phyloP scores from a whole-genome alignment of 2,797 vertebrate species.

The Coccyzus lansbergi region DNA sequence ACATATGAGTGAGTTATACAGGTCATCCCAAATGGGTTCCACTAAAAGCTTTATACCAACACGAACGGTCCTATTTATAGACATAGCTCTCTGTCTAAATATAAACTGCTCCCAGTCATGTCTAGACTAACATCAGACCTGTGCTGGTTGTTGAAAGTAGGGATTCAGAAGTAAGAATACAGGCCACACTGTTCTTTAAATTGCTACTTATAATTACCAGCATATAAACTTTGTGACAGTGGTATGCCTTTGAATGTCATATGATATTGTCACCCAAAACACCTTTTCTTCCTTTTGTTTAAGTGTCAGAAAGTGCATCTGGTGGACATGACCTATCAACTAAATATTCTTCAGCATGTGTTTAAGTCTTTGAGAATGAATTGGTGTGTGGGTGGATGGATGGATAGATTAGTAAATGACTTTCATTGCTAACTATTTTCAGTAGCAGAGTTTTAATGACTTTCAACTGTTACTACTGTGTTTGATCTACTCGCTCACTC shows the following conservation, averaged over 20 bases:
- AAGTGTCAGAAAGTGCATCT: neutral
- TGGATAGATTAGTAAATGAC: constrained; percentile 6
- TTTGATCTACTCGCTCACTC: constrained; percentile 45
- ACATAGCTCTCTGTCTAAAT: neutral
- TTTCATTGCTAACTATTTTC: constrained; percentile 41
- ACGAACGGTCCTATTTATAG: constrained; percentile 5
- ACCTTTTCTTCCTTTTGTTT: neutral
- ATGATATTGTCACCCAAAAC: neutral
- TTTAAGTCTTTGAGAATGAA: neutral
- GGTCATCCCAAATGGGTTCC: neutral
- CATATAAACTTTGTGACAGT: neutral
- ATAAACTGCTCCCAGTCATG: constrained; percentile 16
- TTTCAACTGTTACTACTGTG: constrained; percentile 41
- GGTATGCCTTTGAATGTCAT: neutral
- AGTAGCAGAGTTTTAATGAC: constrained; percentile 40
- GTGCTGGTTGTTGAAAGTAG: neutral
- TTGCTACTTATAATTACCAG: neutral
- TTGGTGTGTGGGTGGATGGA: neutral
- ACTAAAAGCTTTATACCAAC: neutral
- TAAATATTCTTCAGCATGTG: neutral
- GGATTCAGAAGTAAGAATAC: neutral
- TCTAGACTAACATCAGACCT: constrained; percentile 22
- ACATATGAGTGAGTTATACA: neutral
- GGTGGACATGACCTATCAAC: neutral
- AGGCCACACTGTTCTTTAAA: neutral